phyloP scores from a whole-genome alignment of 2,888 invertebrate species.

The Suillia variegata region DNA sequence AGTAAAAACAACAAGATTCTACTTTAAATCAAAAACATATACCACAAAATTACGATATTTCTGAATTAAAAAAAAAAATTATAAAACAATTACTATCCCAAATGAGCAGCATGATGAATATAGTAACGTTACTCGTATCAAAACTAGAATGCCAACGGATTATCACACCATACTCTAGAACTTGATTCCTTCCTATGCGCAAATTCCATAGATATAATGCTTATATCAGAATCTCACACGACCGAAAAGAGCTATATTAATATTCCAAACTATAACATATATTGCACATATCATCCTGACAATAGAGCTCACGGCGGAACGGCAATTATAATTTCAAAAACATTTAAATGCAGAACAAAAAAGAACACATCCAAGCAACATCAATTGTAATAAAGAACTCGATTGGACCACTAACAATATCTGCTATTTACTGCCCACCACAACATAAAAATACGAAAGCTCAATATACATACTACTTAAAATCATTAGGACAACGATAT shows the following conservation, averaged over 20 bases:
- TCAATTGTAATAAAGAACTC: slow-evolving; percentile 1
- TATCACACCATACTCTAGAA: slow-evolving; percentile 3
- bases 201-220: slow-evolving; percentile 1
- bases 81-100: slow-evolving; percentile 10
- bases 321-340: slow-evolving; percentile 9
- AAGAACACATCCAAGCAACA: slow-evolving; percentile 10
- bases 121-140: slow-evolving; percentile 5
- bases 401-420: neutral
- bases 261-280: slow-evolving; percentile 9
- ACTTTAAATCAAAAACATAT: neutral
- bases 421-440: slow-evolving; percentile 14
- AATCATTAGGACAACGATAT: too few species aligned
- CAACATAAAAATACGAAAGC: neutral
- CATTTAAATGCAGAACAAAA: slow-evolving; percentile 4
- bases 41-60: neutral
- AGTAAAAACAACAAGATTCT: neutral
- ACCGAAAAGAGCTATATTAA: slow-evolving; percentile 1
- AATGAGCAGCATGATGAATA: slow-evolving; percentile 12
- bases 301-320: slow-evolving; percentile 6
- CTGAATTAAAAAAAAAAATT: neutral
- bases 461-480: too few species aligned
- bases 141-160: slow-evolving; percentile 14
- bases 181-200: neutral
- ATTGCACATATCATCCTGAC: slow-evolving; percentile 11
- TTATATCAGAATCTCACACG: slow-evolving; percentile 1